Evolutionary conservation across 1,140 invertebrate genomes (phyloP).

Genomic region (Vanessa tameamea): DNA sequence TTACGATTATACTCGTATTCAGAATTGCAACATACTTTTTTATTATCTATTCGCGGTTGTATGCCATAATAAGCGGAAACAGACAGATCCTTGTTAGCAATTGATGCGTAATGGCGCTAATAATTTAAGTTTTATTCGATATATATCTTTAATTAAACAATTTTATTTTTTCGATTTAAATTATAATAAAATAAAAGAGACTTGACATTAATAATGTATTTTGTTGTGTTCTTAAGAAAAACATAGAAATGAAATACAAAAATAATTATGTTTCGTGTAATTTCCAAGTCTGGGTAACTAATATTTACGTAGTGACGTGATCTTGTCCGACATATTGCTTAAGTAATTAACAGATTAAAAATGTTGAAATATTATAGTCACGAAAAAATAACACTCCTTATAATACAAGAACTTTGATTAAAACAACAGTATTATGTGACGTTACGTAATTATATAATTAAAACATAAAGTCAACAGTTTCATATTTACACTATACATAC

Average conservation of each 20-base stretch:
- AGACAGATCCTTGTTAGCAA: too few species aligned
- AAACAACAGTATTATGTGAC: not conserved
- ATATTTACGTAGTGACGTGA: not conserved
- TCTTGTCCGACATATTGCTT: not conserved
- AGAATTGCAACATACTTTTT: too few species aligned
- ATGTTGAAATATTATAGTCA: not conserved
- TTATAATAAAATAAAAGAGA: too few species aligned
- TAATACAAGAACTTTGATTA: not conserved
- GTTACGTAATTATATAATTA: not conserved
- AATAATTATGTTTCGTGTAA: not conserved
- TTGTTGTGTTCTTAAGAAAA: not conserved
- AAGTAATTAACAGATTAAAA: not conserved
- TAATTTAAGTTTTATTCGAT: too few species aligned
- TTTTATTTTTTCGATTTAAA: too few species aligned
- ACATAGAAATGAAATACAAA: not conserved
- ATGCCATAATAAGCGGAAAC: too few species aligned
- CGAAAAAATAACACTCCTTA: not conserved
- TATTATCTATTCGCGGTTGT: too few species aligned
- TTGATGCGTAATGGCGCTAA: too few species aligned
- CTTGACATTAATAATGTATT: not conserved
- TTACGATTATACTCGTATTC: too few species aligned
- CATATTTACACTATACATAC: conserved; percentile 10
- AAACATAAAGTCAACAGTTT: conserved; percentile 6
- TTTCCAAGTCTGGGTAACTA: not conserved
- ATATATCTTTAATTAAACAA: too few species aligned